A percentile compares a stretch with the other conserved stretches of the same genome.
Conservation (phyloP, 1,140 invertebrate species). For the Cherax destructor region DNA sequence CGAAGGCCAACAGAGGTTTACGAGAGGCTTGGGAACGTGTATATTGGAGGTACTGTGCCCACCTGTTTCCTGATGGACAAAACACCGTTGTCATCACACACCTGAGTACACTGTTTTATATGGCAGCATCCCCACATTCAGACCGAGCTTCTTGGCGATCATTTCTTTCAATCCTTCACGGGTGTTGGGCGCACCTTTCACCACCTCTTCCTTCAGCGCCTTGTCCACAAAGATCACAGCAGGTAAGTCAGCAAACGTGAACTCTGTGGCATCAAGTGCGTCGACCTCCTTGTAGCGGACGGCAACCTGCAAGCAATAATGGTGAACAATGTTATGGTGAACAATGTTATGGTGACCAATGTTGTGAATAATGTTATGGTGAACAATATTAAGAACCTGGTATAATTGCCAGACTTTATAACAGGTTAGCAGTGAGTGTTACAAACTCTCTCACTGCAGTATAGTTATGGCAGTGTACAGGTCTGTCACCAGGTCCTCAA, state of each 20-base stretch:
- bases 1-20: background rate
- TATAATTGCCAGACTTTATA: no score
- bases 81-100: background rate
- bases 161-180: slow-evolving; percentile 15
- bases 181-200: background rate
- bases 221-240: slow-evolving; percentile 4
- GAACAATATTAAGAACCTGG: no score
- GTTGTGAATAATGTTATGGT: no score
- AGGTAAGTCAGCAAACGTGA: background rate
- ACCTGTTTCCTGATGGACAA: no score
- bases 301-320: slow-evolving; percentile 4
- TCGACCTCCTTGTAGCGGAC: slow-evolving; percentile 31
- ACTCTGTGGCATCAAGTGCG: background rate
- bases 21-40: background rate
- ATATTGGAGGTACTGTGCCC: no score
- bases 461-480: no score
- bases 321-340: no score
- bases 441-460: no score
- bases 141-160: slow-evolving; percentile 17
- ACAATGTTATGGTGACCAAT: no score
- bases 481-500: no score
- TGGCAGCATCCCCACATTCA: slow-evolving; percentile 32
- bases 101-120: slow-evolving; percentile 11
- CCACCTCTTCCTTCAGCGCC: slow-evolving; percentile 32
- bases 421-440: no score